phyloP scores from a whole-genome alignment of 2,113 vertebrate genomes.

The Rhinogobius similis region DNA sequence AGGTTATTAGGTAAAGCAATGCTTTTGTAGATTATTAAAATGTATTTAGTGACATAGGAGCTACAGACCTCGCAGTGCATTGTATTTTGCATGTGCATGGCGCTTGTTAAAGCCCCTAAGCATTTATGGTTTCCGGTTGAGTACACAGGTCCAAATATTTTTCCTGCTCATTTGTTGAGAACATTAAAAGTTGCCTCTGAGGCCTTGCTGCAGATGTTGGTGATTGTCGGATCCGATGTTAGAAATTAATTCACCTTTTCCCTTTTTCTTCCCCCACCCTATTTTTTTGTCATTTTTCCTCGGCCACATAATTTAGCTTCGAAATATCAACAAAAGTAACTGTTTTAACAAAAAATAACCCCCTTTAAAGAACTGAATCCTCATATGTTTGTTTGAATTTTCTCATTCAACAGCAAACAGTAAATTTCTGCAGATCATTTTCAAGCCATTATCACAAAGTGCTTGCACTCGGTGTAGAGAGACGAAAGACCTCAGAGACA shows the following conservation, averaged over 20 bases:
- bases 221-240: slow-evolving; percentile 57
- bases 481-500: slow-evolving; percentile 29
- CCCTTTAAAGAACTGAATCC: no score
- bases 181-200: slow-evolving; percentile 44
- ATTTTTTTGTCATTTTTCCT: slow-evolving; percentile 53
- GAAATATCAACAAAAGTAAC: slow-evolving; percentile 57
- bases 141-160: slow-evolving; percentile 60
- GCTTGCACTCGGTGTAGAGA: slow-evolving; percentile 36
- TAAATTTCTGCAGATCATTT: no score
- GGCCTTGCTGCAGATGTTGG: slow-evolving; percentile 40
- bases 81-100: slow-evolving; percentile 59
- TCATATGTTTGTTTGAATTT: slow-evolving; percentile 45
- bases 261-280: slow-evolving; percentile 10
- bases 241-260: slow-evolving; percentile 39
- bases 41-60: no score
- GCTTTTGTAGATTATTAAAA: no score
- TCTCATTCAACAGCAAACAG: slow-evolving; percentile 33
- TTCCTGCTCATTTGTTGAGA: slow-evolving; percentile 37
- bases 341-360: slow-evolving; percentile 69
- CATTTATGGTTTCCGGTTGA: slow-evolving; percentile 67
- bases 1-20: not conserved
- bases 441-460: slow-evolving; percentile 33
- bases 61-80: not conserved
- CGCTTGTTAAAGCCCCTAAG: slow-evolving; percentile 57
- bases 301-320: slow-evolving; percentile 48